These are phyloP conservation scores for Sericinus montela DNA, from an alignment of 2,888 invertebrate species.

Conservation along the genomic window DNA sequence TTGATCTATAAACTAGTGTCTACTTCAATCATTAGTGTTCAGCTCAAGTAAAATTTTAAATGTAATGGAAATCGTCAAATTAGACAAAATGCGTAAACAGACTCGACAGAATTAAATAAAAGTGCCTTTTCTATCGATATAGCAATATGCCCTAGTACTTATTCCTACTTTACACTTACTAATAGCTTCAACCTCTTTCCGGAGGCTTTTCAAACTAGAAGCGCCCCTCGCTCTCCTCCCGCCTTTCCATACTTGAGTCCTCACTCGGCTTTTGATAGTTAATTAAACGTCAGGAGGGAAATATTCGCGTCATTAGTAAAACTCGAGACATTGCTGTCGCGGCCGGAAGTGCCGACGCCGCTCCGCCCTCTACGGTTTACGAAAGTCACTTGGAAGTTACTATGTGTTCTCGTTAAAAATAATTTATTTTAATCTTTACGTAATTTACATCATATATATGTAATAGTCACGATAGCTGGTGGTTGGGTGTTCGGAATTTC, in stretches of 20 bases:
- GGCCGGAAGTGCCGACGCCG: slow-evolving; percentile 56
- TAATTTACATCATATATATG: too few relatives aligned
- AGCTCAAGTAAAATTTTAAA: too few relatives aligned
- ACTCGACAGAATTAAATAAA: slow-evolving; percentile 7
- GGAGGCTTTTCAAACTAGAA: slow-evolving; percentile 31
- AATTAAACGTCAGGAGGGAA: slow-evolving; percentile 71
- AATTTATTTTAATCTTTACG: too few relatives aligned
- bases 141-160: too few relatives aligned
- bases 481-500: too few relatives aligned
- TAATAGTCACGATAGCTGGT: too few relatives aligned
- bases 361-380: slow-evolving; percentile 28
- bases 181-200: slow-evolving; percentile 23
- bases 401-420: slow-evolving; percentile 9
- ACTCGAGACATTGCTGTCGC: slow-evolving; percentile 50
- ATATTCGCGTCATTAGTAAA: slow-evolving; percentile 71
- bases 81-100: neutral
- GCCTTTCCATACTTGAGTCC: neutral
- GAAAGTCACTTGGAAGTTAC: slow-evolving; percentile 16
- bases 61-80: too few relatives aligned
- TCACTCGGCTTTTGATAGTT: slow-evolving; percentile 52
- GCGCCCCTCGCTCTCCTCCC: slow-evolving; percentile 31
- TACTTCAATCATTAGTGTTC: too few relatives aligned
- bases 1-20: too few relatives aligned
- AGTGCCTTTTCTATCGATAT: slow-evolving; percentile 1
- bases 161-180: slow-evolving; percentile 8